Base-by-base conservation (phyloP, 37 sponge, comb jelly and placozoan genomes). In the Tethya wilhelma region DNA sequence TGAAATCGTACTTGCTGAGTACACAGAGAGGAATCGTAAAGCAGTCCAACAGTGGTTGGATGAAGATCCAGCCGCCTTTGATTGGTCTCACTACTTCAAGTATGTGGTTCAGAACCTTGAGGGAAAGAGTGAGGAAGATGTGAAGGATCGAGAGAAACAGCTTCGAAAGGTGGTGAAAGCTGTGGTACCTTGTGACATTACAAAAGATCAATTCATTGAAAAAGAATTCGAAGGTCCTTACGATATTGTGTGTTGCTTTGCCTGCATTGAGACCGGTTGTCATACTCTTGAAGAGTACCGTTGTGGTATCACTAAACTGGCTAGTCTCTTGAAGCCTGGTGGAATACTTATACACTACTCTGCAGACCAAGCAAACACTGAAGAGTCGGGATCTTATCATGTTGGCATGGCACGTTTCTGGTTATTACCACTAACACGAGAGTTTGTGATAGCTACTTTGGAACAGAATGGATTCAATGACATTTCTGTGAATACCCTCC, bases 1-100 rank as follows among this genome's bases (percentile, higher is more conserved):
- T 23, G 73, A 62, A 33, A 86, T 86, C 36, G 66, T 86, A n/a
- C 55, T 86, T 4, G 59, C 80, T 40, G 87, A 86, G 30, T 84
- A 77, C 57, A 41, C 45, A 1, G 69, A 75, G 4, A 23, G 23
- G 28, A 84, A 76, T n/a, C 53, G 78, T 0, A 37, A 65, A 1
- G 78, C 43, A 2, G 26, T 77, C 6, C 29, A 29, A 37, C 68
- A 66, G 34, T 84, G 85, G 87, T 46, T 79, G 4, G 63, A 43
- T 1, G 57, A 53, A 38, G 73, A 86, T 37, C 39, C 80, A 1
- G 34, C 26, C 1, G 62, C 87, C n/a, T 38, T 44, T 28, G 49
- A 86, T 34, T 86, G 64, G 58, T 25, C 37, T 0, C 72, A 30
- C 23, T 79, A 38, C 30, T 86, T 79, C 65, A 45, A 79, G n/a